phyloP scores from a whole-genome alignment of 2,888 invertebrate species.

The Euzetes globulus region DNA sequence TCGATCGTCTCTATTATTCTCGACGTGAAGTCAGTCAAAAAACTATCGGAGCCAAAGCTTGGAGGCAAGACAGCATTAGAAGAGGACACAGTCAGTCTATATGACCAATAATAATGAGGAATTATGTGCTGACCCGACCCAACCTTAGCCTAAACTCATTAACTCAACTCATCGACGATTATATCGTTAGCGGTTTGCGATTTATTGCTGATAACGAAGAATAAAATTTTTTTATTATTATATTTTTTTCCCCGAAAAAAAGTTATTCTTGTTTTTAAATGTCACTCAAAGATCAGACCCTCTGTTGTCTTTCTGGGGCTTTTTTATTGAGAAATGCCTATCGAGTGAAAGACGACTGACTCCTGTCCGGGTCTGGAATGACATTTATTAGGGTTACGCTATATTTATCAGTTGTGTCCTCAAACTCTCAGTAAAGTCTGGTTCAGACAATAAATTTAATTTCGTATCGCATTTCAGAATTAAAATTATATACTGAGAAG shows the following conservation, averaged over 20 bases:
- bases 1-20: too few relatives aligned
- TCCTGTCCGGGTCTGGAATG: background rate
- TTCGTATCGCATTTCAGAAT: background rate
- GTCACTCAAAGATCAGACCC: background rate
- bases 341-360: background rate
- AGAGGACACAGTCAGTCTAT: background rate
- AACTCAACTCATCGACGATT: constrained; percentile 1
- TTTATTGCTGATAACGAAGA: constrained; percentile 1
- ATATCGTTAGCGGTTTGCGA: constrained; percentile 15
- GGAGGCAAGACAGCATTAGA: background rate
- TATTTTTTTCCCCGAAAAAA: background rate
- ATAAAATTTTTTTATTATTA: background rate
- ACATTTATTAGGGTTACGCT: background rate
- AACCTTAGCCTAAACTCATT: background rate
- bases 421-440: background rate
- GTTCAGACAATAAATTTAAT: background rate
- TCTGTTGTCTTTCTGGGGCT: background rate
- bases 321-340: background rate
- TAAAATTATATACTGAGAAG: background rate
- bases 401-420: background rate
- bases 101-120: background rate
- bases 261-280: background rate
- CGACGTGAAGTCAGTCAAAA: too few relatives aligned
- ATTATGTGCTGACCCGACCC: constrained; percentile 5
- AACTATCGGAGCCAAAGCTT: too few relatives aligned